These are phyloP conservation scores for Mesoclemmys tuberculata DNA, from an alignment of 2,113 vertebrate genomes.

Conservation along the genomic window DNA sequence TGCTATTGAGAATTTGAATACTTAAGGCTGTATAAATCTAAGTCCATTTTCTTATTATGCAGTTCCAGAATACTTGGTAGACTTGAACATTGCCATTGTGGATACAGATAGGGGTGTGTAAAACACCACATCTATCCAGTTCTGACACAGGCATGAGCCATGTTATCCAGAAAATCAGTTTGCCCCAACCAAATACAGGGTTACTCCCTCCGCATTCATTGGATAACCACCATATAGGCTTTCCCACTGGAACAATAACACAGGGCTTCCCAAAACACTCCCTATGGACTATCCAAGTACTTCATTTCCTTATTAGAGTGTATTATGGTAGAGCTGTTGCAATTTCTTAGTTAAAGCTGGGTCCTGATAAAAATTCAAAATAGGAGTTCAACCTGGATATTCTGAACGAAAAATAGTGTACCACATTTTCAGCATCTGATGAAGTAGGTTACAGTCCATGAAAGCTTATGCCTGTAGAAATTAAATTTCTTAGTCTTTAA, in stretches of 20 bases:
- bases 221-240: neutral
- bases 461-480: no score
- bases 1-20: neutral
- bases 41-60: neutral
- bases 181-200: neutral
- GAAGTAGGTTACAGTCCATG: no score
- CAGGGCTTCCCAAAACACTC: no score
- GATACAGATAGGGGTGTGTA: no score
- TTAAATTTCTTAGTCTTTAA: no score
- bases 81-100: neutral
- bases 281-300: neutral
- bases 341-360: neutral
- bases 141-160: neutral
- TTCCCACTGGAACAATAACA: neutral
- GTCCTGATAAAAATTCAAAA: neutral
- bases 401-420: neutral
- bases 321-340: no score
- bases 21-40: neutral
- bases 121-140: neutral
- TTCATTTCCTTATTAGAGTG: no score
- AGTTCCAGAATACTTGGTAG: neutral
- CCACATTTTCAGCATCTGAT: neutral
- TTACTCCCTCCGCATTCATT: neutral
- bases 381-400: neutral
- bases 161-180: neutral